Evolutionary conservation across 2,113 vertebrate genomes (phyloP).

Genomic region (Oreochromis tanganicae): DNA sequence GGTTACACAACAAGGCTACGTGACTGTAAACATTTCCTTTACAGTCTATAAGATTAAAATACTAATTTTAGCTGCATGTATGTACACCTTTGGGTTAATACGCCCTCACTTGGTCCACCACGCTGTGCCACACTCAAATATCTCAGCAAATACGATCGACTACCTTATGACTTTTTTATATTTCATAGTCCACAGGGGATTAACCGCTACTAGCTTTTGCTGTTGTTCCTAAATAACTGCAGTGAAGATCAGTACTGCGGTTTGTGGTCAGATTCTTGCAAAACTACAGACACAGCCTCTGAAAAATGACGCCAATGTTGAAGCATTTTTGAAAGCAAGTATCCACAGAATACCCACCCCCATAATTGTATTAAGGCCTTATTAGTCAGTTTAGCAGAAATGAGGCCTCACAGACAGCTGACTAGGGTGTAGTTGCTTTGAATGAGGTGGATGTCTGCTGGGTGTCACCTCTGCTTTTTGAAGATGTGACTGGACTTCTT

Average conservation of each 20-base stretch:
- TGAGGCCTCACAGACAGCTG: not conserved
- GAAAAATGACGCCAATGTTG: not conserved
- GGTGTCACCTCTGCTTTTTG: too few species aligned
- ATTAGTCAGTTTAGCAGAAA: not conserved
- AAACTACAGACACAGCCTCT: not conserved
- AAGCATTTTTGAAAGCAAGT: not conserved
- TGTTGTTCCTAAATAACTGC: not conserved
- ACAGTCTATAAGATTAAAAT: not conserved
- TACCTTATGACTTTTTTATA: not conserved
- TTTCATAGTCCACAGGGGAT: not conserved
- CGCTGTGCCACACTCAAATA: not conserved
- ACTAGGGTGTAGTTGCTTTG: too few species aligned
- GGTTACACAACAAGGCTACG: not conserved
- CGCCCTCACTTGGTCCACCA: rapidly evolving
- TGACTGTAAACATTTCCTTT: not conserved
- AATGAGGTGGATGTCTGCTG: too few species aligned
- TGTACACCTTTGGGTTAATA: not conserved
- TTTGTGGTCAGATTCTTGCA: not conserved
- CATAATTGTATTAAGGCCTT: too few species aligned
- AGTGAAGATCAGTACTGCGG: not conserved
- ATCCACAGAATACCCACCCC: not conserved
- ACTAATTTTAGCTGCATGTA: not conserved
- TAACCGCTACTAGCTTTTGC: not conserved
- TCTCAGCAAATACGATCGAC: not conserved
- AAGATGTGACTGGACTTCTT: not conserved